phyloP scores from a whole-genome alignment of 2,797 vertebrate genomes.

The Pampus argenteus region DNA sequence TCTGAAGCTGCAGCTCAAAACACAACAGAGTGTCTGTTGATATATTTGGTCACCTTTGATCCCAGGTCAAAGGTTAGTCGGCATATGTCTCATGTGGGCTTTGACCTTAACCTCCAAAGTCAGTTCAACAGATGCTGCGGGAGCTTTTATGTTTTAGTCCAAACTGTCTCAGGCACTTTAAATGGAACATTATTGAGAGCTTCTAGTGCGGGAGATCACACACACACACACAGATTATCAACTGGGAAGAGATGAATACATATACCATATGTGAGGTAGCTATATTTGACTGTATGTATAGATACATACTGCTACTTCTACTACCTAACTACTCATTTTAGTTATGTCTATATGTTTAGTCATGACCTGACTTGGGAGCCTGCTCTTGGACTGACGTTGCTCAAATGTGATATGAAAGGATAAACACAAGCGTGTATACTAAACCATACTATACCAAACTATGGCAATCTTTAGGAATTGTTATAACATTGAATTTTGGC shows the following conservation, averaged over 20 bases:
- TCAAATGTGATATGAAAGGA: not conserved
- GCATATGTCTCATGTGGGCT: slow-evolving; percentile 43
- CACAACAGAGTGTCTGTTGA: slow-evolving; percentile 17
- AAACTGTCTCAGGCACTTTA: slow-evolving; percentile 41
- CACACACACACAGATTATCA: slow-evolving; percentile 18
- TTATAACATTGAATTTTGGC: not conserved
- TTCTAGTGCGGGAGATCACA: slow-evolving; percentile 1
- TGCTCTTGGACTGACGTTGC: not conserved
- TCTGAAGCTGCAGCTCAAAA: not conserved
- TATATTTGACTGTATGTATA: not conserved
- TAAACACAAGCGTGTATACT: not conserved
- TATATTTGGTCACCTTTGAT: slow-evolving; percentile 28
- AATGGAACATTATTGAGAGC: slow-evolving; percentile 25
- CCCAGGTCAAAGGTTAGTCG: slow-evolving; percentile 53
- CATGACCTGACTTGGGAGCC: not conserved
- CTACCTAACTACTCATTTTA: not conserved
- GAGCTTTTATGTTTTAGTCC: slow-evolving; percentile 26
- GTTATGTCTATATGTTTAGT: not conserved
- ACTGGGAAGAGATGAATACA: not conserved
- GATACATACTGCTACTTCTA: not conserved
- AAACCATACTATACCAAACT: not conserved
- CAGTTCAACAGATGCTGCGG: slow-evolving; percentile 40
- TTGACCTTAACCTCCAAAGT: slow-evolving; percentile 55
- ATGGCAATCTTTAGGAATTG: not conserved
- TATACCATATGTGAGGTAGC: no score